phyloP scores from a whole-genome alignment of 2,888 invertebrate species.

The Oasisia sp. region DNA sequence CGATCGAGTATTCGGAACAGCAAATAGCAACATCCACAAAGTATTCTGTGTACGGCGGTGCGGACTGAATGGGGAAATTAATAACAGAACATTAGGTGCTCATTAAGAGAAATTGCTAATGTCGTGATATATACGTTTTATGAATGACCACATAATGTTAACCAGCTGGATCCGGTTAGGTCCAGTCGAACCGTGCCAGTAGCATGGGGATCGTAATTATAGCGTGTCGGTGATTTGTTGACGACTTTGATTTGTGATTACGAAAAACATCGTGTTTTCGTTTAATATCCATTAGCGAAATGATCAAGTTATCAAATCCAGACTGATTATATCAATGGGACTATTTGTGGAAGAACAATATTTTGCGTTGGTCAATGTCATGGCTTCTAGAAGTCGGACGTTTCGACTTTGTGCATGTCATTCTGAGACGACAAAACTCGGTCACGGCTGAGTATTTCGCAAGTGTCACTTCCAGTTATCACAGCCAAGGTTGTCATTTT shows the following conservation, averaged over 20 bases:
- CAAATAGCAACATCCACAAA: neutral
- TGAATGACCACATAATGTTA: neutral
- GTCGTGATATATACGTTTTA: neutral
- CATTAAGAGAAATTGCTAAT: neutral
- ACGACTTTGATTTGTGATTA: neutral
- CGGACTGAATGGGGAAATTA: neutral
- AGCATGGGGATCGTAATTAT: neutral
- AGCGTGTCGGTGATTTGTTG: neutral
- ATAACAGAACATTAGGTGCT: neutral
- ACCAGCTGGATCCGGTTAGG: neutral
- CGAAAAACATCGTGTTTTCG: neutral
- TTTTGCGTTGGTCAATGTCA: neutral
- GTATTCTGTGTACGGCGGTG: neutral
- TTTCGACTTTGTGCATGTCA: neutral
- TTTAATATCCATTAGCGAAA: neutral
- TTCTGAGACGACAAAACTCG: neutral
- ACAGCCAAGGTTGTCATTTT: neutral
- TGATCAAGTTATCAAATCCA: neutral
- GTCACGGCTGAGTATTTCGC: neutral
- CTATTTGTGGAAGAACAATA: neutral
- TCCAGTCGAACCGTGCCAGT: neutral
- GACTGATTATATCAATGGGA: neutral
- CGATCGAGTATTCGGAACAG: neutral
- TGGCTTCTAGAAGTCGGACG: neutral
- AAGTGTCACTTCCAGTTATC: neutral